Evolutionary conservation across 1,140 invertebrate genomes (phyloP), one percentile per base, ranked within the genome.

Genomic region (Drosophila dunni): DNA sequence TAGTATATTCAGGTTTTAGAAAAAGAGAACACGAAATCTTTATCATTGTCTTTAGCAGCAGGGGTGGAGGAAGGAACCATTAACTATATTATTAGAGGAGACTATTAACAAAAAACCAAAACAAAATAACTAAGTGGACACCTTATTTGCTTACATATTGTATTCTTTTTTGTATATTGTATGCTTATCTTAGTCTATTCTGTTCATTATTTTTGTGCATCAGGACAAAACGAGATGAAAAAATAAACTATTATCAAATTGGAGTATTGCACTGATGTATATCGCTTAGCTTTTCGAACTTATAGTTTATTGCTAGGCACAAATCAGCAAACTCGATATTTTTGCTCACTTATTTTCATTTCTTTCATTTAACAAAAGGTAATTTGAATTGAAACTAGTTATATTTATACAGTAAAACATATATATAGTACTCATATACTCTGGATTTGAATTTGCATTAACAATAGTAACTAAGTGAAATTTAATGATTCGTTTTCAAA

Each of bases 191-290:
- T 58, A 45, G 20, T 58, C 44, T 61, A 58, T 42, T 58, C 40
- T 29, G 57, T 42, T 60, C 57, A 45, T 24, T 46, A 46, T 46
- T 20, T 29, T 51, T 51, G 48, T 51, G 48, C 48, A 29, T 29
- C 24, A n/a, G 9, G 24, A 51, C 48, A 33, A 51, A 33, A 50
- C 17, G 20, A 50, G 13, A 45, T 17, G 13, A 45, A 46, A 61
- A 38, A 71, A 33, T 15, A 15, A 29, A 36, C 15, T 58, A 17
- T 10, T 48, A 6, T 54, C 29, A 9, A 33, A 36, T 34, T 38
- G 36, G 71, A 74, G 71, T 74, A 74, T 68, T 74, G 71, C 65
- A 74, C 71, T 33, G 57, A 74, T 73, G 29, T 7, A 29, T 6
- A 29, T 67, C 34, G 33, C 56, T 42, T 48, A 56, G 44, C 53